phyloP scores from a whole-genome alignment of 1,140 invertebrate genomes.

The Paracyclopina nana region DNA sequence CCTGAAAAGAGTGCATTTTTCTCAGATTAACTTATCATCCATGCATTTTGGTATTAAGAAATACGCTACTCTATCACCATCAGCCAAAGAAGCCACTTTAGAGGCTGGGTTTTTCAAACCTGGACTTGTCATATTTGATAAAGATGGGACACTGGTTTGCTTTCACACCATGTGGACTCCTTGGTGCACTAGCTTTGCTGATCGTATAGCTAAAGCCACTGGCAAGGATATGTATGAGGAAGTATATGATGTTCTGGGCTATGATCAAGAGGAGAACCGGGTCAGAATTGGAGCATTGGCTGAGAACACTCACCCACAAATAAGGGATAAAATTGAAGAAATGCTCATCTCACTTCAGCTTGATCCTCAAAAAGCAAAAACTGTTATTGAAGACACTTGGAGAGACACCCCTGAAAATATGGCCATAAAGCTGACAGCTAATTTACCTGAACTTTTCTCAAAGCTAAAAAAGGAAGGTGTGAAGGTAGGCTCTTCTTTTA shows the following conservation, averaged over 20 bases:
- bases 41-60: too few relatives aligned
- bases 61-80: too few relatives aligned
- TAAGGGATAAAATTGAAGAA: constrained; percentile 10
- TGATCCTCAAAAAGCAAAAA: too few relatives aligned
- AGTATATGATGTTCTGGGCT: constrained; percentile 5
- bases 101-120: constrained; percentile 6
- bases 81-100: not conserved
- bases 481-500: too few relatives aligned
- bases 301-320: constrained; percentile 16
- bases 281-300: constrained; percentile 10
- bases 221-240: not conserved
- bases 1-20: too few relatives aligned
- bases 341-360: constrained; percentile 1
- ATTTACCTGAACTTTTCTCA: constrained; percentile 6
- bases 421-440: constrained; percentile 11
- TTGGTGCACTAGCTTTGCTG: constrained; percentile 11
- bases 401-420: constrained; percentile 15
- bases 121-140: constrained; percentile 12
- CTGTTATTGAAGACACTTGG: constrained; percentile 2
- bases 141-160: constrained; percentile 15
- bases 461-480: constrained; percentile 6
- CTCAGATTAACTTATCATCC: too few relatives aligned
- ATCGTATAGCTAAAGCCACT: constrained; percentile 1
- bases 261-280: constrained; percentile 2
- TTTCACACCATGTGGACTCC: constrained; percentile 17